Percentiles rank a stretch among this genome's conserved stretches.
phyloP scores from a whole-genome alignment of 2,888 invertebrate species.

The Drosophila greeni region DNA sequence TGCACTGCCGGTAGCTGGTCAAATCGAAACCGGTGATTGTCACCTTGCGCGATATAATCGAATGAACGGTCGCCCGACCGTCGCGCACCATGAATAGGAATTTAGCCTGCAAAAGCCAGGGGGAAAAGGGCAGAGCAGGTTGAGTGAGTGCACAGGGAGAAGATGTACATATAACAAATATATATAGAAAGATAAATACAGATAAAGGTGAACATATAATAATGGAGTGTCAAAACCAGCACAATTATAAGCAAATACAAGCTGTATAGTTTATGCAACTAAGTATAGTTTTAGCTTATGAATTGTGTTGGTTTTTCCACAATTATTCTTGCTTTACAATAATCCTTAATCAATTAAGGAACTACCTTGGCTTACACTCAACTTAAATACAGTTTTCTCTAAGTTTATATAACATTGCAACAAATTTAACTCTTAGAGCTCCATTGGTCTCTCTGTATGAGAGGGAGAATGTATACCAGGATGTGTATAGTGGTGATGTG shows the following conservation, averaged over 20 bases:
- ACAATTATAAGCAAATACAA: not conserved
- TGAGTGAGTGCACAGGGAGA: conserved; percentile 16
- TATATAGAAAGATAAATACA: not conserved
- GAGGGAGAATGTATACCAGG: not conserved
- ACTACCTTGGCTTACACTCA: not conserved
- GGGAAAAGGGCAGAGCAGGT: not conserved
- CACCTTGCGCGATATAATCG: conserved; percentile 96
- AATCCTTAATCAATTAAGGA: not conserved
- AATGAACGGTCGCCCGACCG: conserved; percentile 98
- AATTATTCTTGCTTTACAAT: too few relatives aligned
- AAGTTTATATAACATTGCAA: not conserved
- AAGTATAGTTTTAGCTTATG: not conserved
- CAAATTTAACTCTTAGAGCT: not conserved
- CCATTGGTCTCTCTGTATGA: not conserved
- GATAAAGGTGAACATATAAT: too few relatives aligned
- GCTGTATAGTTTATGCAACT: not conserved
- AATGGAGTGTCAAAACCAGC: too few relatives aligned
- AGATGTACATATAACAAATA: not conserved
- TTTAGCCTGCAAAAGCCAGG: conserved; percentile 83
- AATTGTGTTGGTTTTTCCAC: not conserved
- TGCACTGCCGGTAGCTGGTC: conserved; percentile 94
- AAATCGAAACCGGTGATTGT: conserved; percentile 91
- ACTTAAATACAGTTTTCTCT: not conserved
- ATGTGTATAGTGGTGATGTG: not conserved
- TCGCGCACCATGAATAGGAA: conserved; percentile 99